phyloP scores from a whole-genome alignment of 2,888 invertebrate species.

The Piscicola geometra region DNA sequence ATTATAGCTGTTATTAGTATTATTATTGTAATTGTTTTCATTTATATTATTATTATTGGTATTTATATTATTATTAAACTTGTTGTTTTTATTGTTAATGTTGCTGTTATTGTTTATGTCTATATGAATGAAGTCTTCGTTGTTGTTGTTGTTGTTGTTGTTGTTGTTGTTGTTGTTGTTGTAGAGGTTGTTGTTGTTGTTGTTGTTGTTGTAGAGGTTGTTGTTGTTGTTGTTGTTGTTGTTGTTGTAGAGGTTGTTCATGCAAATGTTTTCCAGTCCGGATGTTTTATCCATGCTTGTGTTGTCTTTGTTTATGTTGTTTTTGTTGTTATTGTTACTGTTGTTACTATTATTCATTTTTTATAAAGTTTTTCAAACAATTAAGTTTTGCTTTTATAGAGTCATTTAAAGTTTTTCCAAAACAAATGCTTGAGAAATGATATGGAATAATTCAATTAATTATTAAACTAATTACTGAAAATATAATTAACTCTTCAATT shows the following conservation, averaged over 20 bases:
- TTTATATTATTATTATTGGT: background rate
- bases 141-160: constrained; percentile 1
- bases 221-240: background rate
- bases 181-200: constrained; percentile 10
- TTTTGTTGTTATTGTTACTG: background rate
- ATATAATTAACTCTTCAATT: no score
- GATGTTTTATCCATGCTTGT: background rate
- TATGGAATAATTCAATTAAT: no score
- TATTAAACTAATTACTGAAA: no score
- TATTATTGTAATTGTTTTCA: background rate
- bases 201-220: constrained; percentile 13
- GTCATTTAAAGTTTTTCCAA: no score
- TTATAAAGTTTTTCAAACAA: background rate
- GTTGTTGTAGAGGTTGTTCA: background rate
- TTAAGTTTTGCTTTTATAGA: background rate
- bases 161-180: background rate
- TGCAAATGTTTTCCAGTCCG: background rate
- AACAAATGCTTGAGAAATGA: no score
- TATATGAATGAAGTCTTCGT: background rate
- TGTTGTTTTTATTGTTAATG: constrained; percentile 11
- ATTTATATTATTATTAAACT: background rate
- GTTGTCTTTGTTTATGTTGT: no score
- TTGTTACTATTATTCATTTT: background rate
- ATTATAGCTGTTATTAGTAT: background rate
- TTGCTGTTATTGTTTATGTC: background rate